Base-by-base conservation (phyloP, 1,140 invertebrate genomes). In the Heliconius nattereri region DNA sequence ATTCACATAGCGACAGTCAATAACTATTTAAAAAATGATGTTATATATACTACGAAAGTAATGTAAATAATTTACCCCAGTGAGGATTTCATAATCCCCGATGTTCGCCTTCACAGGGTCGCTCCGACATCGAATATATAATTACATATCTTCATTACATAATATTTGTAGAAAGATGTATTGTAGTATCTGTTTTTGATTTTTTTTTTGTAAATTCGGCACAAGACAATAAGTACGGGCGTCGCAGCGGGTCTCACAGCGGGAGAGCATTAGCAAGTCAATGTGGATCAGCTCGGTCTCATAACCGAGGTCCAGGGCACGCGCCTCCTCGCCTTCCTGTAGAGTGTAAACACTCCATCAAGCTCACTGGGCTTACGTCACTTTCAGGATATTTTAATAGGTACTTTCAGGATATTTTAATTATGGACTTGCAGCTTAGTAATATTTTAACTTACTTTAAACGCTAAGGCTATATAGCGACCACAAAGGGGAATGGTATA, bases 231-330 rank as follows among this genome's bases (percentile, higher is more conserved):
- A 19, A 52, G 74, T 83, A 79, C 57, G 75, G 66, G 78, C 16
- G 45, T 35, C 40, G 13, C 13, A 45, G 40, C 40, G 40, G 32
- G 32, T 16, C 40, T 6, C 78, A 20, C 78, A 75, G 78, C 79
- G 76, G 84, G 86, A 29, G 80, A 35, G 45, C 83, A 84, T 87
- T 84, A 83, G 80, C 84, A 84, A 87, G 81, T 85, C 83, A 85
- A 85, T 84, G 79, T 57, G 75, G 52, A 78, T 52, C 79, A 26
- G 23, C 26, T 29, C 40, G 40, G 19, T 35, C 57, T 76, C 37
- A 76, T 45, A 70, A 76, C 37, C n/a, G 35, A 49, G 32, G 23
- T 26, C 49, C 76, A 66, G 26, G 76, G 76, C 71, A 71, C 71
- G 70, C 45, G 70, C 45, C 29, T 26, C 29, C 52, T n/a, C 54